Base-by-base conservation (phyloP, 2,113 vertebrate genomes). In the Hypocryptadius cinnamomeus region DNA sequence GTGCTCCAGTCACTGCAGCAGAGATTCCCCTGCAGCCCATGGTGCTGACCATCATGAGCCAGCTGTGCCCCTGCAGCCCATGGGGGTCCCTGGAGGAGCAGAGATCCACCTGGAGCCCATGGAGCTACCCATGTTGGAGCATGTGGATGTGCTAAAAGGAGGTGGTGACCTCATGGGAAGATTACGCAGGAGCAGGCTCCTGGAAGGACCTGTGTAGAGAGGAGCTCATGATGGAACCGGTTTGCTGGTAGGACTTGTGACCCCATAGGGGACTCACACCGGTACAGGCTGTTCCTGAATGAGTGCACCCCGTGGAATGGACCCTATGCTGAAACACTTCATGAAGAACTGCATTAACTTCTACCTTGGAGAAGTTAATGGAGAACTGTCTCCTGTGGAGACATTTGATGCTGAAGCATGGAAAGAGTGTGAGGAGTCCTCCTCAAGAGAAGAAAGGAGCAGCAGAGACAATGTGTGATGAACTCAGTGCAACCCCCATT, bases 221-320 rank as follows among this genome's bases (percentile, higher is more conserved):
- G 11, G 9, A 59, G 8, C 5, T 30, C 42, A 44, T 4, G 9
- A 8, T 76, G 42, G 27, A 74, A 14, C 8, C 39, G 19, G 25
- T 74, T 74, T 54, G 28, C n/a, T 47, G n/a, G 7, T 6, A 45
- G 47, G 33, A n/a, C 7, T 30, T 16, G 8, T 45, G 73, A 53
- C 5, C 8, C 33, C 4, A 2, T 86, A 1, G 3, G 27, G 4
- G 5, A 19, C 15, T 3, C n/a, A 33, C 0, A 0, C 8, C 48
- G 40, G 25, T 37, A 25, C 6, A 63, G 22, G 31, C 13, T 53
- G 9, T 6, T 42, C 31, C 15, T 56, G 48, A 56, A 44, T 22
- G 27, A 24, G 8, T 63, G 18, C 12, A 48, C 15, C 10, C 30
- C 40, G 7, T 28, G 39, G n/a, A 39, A 54, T 7, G 17, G 25